Percentiles rank a stretch among this genome's conserved stretches.
Conservation (phyloP, 2,888 invertebrate species). For the Tenodera sinensis region DNA sequence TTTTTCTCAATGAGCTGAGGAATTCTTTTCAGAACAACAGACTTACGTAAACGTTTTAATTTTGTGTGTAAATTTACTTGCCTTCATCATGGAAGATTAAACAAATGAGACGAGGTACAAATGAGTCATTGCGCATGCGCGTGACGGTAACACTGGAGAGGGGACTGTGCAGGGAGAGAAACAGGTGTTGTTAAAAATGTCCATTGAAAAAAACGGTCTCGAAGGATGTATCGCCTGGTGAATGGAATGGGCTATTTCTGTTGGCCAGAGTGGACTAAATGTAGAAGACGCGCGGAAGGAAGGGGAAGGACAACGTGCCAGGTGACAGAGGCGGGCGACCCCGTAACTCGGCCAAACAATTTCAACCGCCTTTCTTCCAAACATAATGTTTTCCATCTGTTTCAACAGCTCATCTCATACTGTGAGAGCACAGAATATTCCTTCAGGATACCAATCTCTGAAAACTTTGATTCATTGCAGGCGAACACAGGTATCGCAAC, state of each 20-base stretch:
- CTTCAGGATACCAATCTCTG: too few species aligned
- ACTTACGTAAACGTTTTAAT: neutral
- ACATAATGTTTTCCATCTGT: too few species aligned
- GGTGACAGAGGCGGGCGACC: neutral
- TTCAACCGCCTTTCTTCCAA: too few species aligned
- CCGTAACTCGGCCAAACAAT: neutral
- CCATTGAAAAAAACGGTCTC: neutral
- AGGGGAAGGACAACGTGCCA: neutral
- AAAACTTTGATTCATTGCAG: too few species aligned
- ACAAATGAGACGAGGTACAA: neutral
- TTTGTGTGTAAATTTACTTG: neutral
- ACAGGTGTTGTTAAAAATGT: neutral
- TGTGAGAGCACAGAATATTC: too few species aligned
- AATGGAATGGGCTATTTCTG: neutral
- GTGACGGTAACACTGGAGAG: neutral
- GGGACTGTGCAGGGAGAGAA: neutral
- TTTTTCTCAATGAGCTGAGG: neutral
- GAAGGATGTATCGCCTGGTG: neutral
- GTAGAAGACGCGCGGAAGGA: neutral
- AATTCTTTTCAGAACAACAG: neutral
- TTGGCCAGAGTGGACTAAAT: neutral
- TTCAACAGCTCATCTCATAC: too few species aligned
- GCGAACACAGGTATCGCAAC: too few species aligned
- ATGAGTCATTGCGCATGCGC: neutral
- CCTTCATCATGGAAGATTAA: neutral